A percentile compares a stretch with the other conserved stretches of the same genome.
Conservation (phyloP, 2,888 invertebrate genomes). For the Quadriops clusia region DNA sequence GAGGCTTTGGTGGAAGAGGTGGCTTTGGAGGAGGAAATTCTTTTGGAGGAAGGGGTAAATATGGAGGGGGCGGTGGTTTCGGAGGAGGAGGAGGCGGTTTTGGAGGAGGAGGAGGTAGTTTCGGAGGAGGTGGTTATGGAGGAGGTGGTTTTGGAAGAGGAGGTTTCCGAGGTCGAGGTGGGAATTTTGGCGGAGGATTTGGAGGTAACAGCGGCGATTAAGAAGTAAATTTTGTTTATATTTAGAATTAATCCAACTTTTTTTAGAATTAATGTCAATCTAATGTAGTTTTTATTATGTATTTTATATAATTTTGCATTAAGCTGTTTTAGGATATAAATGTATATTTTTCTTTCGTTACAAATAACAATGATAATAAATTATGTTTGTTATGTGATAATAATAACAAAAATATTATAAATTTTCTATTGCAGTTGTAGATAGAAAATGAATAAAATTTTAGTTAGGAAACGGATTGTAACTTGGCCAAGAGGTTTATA, state of each 20-base stretch:
- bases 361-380: not conserved
- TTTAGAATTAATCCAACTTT: not conserved
- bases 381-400: too few species aligned
- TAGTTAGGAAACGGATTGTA: too few species aligned
- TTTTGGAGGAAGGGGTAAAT: slow-evolving; percentile 14
- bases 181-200: slow-evolving; percentile 4
- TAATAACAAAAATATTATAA: too few species aligned
- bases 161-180: slow-evolving; percentile 10
- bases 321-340: too few species aligned
- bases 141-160: slow-evolving; percentile 8
- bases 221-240: slow-evolving; percentile 1
- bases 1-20: slow-evolving; percentile 17
- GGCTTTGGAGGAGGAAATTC: slow-evolving; percentile 15
- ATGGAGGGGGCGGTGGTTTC: slow-evolving; percentile 11
- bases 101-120: slow-evolving; percentile 6
- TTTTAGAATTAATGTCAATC: too few species aligned
- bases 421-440: too few species aligned
- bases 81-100: slow-evolving; percentile 8
- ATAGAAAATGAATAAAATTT: too few species aligned
- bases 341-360: not conserved
- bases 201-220: slow-evolving; percentile 1
- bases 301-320: too few species aligned
- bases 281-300: too few species aligned
- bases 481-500: too few species aligned
- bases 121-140: slow-evolving; percentile 16